Evolutionary conservation across 2,888 invertebrate genomes (phyloP).

Genomic region (Mesoligia furuncula): DNA sequence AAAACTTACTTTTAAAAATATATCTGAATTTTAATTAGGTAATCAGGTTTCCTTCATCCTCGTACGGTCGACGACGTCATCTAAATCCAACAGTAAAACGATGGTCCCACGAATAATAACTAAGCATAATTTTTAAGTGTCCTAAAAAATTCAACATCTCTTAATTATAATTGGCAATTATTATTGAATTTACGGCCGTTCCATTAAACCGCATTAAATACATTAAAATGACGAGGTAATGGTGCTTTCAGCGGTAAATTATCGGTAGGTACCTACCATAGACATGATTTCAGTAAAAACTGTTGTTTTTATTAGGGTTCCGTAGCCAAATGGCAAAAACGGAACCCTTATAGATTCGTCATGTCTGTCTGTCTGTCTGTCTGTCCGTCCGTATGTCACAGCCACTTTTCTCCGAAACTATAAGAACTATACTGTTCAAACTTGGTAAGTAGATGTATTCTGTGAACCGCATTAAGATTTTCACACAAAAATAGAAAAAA

Average conservation of each 20-base stretch:
- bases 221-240: constrained; percentile 62
- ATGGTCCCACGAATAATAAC: background rate
- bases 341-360: too few species aligned
- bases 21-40: background rate
- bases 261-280: constrained; percentile 23
- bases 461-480: too few species aligned
- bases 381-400: too few species aligned
- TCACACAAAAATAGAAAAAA: too few species aligned
- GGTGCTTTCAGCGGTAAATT: constrained; percentile 61
- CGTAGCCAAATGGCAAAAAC: too few species aligned
- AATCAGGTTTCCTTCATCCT: constrained; percentile 28
- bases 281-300: background rate
- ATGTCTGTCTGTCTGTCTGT: too few species aligned
- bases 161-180: constrained; percentile 60
- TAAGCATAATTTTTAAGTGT: constrained; percentile 47
- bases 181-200: constrained; percentile 63
- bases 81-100: constrained; percentile 3
- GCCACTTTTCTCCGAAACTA: too few species aligned
- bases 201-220: constrained; percentile 66
- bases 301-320: constrained; percentile 1
- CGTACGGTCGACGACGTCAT: background rate
- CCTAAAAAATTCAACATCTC: constrained; percentile 21
- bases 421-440: too few species aligned
- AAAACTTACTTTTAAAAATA: constrained; percentile 14
- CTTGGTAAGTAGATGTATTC: too few species aligned